phyloP scores from a whole-genome alignment of 2,888 invertebrate species.

The Junonia oenone region DNA sequence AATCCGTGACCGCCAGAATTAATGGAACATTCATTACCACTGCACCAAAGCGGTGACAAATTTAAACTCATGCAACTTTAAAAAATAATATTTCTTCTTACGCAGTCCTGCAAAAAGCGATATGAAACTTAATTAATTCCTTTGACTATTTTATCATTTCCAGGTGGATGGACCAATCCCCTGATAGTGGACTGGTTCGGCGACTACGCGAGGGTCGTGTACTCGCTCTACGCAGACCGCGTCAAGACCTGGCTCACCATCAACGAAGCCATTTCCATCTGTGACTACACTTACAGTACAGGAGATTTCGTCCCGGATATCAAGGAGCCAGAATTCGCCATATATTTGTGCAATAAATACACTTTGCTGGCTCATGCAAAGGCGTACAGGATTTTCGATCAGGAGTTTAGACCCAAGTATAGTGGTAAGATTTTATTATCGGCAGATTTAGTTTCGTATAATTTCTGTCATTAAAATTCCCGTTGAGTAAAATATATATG shows the following conservation, averaged over 20 bases:
- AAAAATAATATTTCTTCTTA: too few species aligned
- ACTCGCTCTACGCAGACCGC: slow-evolving; percentile 77
- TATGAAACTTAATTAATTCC: too few species aligned
- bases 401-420: slow-evolving; percentile 69
- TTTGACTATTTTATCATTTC: neutral
- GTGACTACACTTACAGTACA: slow-evolving; percentile 56
- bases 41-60: too few species aligned
- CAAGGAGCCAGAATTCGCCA: slow-evolving; percentile 57
- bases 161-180: slow-evolving; percentile 83
- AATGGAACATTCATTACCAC: too few species aligned
- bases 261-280: slow-evolving; percentile 81
- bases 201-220: slow-evolving; percentile 80
- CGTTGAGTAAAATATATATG: too few species aligned
- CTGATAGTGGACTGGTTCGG: slow-evolving; percentile 79
- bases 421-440: slow-evolving; percentile 54
- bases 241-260: slow-evolving; percentile 85
- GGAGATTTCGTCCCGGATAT: slow-evolving; percentile 52
- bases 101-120: too few species aligned
- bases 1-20: too few species aligned
- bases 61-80: too few species aligned
- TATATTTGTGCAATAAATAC: slow-evolving; percentile 82
- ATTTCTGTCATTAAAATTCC: too few species aligned
- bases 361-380: slow-evolving; percentile 83
- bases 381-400: slow-evolving; percentile 80
- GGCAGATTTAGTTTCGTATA: too few species aligned